phyloP scores from a whole-genome alignment of 2,797 vertebrate genomes.

The Acropternis orthonyx region DNA sequence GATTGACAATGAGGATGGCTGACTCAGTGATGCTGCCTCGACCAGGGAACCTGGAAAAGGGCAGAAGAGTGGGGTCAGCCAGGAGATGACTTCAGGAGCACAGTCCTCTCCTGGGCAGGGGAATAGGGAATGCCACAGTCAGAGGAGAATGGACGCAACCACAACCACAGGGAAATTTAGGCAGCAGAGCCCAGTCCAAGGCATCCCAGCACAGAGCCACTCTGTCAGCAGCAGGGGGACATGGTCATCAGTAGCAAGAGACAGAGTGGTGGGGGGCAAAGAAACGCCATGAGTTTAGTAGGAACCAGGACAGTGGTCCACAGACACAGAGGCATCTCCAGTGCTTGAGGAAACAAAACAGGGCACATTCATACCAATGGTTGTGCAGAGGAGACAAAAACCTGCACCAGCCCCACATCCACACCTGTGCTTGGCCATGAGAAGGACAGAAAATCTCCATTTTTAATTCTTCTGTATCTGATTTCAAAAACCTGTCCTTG shows the following conservation, averaged over 20 bases:
- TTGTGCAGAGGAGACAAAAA: neutral
- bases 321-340: neutral
- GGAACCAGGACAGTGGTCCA: fast-evolving
- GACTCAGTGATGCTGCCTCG: neutral
- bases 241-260: neutral
- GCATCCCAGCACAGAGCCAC: neutral
- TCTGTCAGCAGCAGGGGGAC: neutral
- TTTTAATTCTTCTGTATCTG: neutral
- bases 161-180: no score
- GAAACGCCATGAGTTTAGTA: no score
- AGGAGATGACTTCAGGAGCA: no score
- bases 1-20: fast-evolving
- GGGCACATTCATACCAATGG: neutral
- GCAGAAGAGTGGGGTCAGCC: neutral
- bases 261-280: neutral
- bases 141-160: no score
- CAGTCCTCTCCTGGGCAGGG: no score
- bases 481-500: neutral
- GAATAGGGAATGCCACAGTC: no score
- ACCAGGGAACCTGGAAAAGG: neutral
- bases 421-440: no score
- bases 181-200: neutral
- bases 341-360: no score
- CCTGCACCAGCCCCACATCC: neutral
- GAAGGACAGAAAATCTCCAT: neutral